Conservation (phyloP, 2,888 invertebrate genomes). For the Synanthedon formicaeformis region DNA sequence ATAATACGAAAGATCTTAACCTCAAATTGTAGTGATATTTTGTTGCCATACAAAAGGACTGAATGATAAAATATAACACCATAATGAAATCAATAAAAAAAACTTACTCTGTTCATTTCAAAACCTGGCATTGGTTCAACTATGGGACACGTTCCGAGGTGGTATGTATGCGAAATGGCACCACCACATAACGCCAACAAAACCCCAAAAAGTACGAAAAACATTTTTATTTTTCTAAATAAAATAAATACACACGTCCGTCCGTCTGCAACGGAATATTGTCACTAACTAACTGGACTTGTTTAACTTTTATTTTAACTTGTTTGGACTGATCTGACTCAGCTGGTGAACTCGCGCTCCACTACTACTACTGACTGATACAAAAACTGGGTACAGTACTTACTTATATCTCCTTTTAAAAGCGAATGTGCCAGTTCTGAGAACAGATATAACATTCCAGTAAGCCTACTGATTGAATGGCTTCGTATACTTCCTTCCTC, state of each 20-base stretch:
- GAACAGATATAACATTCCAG: not conserved
- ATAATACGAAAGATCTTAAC: too few species aligned
- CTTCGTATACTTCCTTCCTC: too few species aligned
- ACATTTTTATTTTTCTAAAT: slow-evolving; percentile 3
- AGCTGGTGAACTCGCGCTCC: too few species aligned
- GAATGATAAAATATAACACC: not conserved
- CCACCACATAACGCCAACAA: slow-evolving; percentile 28
- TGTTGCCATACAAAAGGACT: not conserved
- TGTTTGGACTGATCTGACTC: too few species aligned
- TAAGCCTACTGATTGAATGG: too few species aligned
- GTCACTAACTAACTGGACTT: not conserved
- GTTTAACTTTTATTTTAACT: too few species aligned
- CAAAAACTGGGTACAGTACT: not conserved
- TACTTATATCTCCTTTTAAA: not conserved
- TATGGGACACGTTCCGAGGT: slow-evolving; percentile 78
- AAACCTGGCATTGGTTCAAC: slow-evolving; percentile 81
- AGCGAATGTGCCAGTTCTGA: not conserved
- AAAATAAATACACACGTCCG: not conserved
- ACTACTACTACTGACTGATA: too few species aligned
- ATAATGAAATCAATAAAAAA: not conserved
- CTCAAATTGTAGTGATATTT: too few species aligned
- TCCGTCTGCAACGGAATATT: not conserved
- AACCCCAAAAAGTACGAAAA: slow-evolving; percentile 3
- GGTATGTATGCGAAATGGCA: slow-evolving; percentile 74
- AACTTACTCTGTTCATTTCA: slow-evolving; percentile 77